Evolutionary conservation across 2,888 invertebrate genomes (phyloP).

Genomic region (Ethmia dodecea): DNA sequence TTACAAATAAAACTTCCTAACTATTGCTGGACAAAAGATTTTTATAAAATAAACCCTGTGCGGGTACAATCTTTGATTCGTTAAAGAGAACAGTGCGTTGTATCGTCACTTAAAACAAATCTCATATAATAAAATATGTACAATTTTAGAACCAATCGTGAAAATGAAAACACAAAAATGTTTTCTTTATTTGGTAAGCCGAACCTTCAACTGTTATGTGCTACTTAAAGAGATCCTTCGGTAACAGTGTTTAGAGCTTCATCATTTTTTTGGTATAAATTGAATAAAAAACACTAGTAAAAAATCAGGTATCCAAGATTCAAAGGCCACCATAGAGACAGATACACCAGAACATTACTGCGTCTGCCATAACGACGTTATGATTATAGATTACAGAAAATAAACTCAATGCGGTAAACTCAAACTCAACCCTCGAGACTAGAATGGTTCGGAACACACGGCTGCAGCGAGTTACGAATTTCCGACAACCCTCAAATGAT

Average conservation of each 20-base stretch:
- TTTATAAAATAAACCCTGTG: slow-evolving; percentile 52
- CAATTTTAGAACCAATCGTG: slow-evolving; percentile 59
- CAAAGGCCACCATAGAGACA: slow-evolving; percentile 38
- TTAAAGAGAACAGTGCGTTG: slow-evolving; percentile 34
- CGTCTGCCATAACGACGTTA: slow-evolving; percentile 1
- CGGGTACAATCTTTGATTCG: slow-evolving; percentile 39
- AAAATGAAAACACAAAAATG: slow-evolving; percentile 44
- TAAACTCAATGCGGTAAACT: slow-evolving; percentile 29
- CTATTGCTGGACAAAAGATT: slow-evolving; percentile 56
- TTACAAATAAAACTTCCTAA: slow-evolving; percentile 35
- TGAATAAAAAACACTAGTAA: slow-evolving; percentile 57
- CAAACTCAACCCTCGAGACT: slow-evolving; percentile 61
- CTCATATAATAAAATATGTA: slow-evolving; percentile 48
- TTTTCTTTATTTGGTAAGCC: slow-evolving; percentile 64
- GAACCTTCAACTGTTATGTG: slow-evolving; percentile 50
- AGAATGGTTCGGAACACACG: slow-evolving; percentile 56
- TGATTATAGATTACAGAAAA: slow-evolving; percentile 11
- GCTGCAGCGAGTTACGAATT: slow-evolving; percentile 22
- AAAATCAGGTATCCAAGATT: slow-evolving; percentile 64
- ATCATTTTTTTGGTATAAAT: slow-evolving; percentile 73
- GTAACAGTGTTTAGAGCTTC: slow-evolving; percentile 72
- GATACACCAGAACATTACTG: slow-evolving; percentile 5
- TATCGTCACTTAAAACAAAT: slow-evolving; percentile 38
- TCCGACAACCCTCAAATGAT: slow-evolving; percentile 22
- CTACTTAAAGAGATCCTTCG: slow-evolving; percentile 72